Base-by-base conservation (phyloP, 2,113 vertebrate species). In the Axis porcinus region DNA sequence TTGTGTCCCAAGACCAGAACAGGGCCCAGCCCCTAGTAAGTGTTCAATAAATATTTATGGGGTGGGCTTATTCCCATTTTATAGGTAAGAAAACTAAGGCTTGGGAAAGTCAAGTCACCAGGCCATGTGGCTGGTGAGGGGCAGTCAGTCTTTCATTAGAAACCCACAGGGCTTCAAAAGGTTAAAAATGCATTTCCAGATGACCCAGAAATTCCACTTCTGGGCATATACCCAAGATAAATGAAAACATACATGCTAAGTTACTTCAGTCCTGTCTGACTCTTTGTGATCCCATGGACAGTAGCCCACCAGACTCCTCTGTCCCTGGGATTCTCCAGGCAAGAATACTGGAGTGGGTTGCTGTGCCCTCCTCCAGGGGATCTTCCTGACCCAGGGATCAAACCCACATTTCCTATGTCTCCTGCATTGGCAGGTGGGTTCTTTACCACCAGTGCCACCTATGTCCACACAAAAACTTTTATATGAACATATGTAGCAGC, bases 401-500 rank as follows among this genome's bases (percentile, higher is more conserved):
- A 40, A 70, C 19, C n/a, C 67, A 40, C 67, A 40, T 25, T 0
- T 1, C 36, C 40, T 13, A 74, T 25, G 67, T 40, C 67, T 74
- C 36, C 67, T 40, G 67, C 67, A 40, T 2, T 13, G 67, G 36
- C 36, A 40, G 5, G 19, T 1, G 19, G 36, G 36, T 40, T 74
- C 67, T 13, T 74, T 13, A 40, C 67, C 36, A 74, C n/a, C 67
- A 74, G 67, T 74, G 67, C 67, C 67, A 74, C 67, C n/a, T 74
- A 23, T 7, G 60, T 76, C 2, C 28, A 7, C 62, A 30, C 36
- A 76, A 13, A 64, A 47, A 62, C 13, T 40, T 25, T n/a, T 2
- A 25, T 27, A 2, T 10, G 17, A 45, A 19, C 0, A 0, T 40
- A 6, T 6, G 11, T 23, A 33, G 79, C n/a, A 2, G 54, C 9